phyloP scores from a whole-genome alignment of 1,140 invertebrate genomes.

The Achatina immaculata region DNA sequence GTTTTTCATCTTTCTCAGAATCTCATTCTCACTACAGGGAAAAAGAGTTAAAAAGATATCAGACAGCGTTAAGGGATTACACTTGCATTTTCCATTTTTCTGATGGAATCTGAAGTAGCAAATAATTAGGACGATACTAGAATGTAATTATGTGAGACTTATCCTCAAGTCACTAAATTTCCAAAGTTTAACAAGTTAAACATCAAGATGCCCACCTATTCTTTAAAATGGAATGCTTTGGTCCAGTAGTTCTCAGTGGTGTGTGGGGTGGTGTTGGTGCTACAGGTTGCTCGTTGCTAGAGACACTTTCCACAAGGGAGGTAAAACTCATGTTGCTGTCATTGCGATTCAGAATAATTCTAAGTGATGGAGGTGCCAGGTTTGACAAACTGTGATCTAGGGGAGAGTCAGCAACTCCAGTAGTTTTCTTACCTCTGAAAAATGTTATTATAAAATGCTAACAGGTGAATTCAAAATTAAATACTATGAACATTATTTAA shows the following conservation, averaged over 20 bases:
- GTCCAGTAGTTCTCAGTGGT: constrained; percentile 48
- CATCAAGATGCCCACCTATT: constrained; percentile 52
- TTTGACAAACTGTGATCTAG: constrained; percentile 43
- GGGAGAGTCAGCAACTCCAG: constrained; percentile 41
- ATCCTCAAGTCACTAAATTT: too few relatives aligned
- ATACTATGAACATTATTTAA: too few relatives aligned
- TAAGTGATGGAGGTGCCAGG: constrained; percentile 37
- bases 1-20: too few relatives aligned
- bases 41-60: too few relatives aligned
- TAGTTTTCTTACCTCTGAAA: constrained; percentile 17
- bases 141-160: too few relatives aligned
- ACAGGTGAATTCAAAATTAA: too few relatives aligned
- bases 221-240: constrained; percentile 58
- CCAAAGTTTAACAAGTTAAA: too few relatives aligned
- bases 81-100: too few relatives aligned
- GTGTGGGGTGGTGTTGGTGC: constrained; percentile 58
- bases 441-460: neutral
- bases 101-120: too few relatives aligned
- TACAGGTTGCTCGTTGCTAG: constrained; percentile 55
- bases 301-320: constrained; percentile 71
- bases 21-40: too few relatives aligned
- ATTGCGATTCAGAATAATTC: constrained; percentile 78
- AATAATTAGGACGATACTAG: too few relatives aligned
- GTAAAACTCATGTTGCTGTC: constrained; percentile 77
- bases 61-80: too few relatives aligned